These are phyloP conservation scores for Netelia melanura DNA, from an alignment of 2,888 invertebrate genomes.

Conservation along the genomic window DNA sequence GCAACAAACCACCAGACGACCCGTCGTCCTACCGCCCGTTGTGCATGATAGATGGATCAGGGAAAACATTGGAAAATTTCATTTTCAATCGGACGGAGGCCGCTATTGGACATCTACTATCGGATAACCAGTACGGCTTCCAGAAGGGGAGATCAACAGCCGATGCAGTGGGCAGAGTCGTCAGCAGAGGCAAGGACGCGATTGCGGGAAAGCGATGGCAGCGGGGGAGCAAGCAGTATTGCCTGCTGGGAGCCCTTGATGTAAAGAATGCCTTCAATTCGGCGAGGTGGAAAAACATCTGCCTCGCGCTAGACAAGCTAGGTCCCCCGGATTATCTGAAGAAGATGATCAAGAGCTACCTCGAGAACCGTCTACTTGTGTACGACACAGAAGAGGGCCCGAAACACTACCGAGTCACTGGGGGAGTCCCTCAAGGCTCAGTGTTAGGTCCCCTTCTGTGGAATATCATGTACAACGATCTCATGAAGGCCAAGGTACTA, in stretches of 20 bases:
- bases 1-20: conserved; percentile 36
- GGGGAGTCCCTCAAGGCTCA: conserved; percentile 63
- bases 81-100: conserved; percentile 27
- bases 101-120: conserved; percentile 3
- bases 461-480: conserved; percentile 53
- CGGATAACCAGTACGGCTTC: conserved; percentile 58
- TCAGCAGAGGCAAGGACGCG: conserved; percentile 17
- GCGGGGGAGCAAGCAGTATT: conserved; percentile 31
- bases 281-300: conserved; percentile 3
- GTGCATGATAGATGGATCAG: conserved; percentile 54
- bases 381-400: conserved; percentile 58
- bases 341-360: conserved; percentile 64
- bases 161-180: conserved; percentile 48
- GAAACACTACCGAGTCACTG: neutral
- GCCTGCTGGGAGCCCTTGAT: conserved; percentile 9
- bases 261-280: too few species aligned
- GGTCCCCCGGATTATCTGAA: neutral
- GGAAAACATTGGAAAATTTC: conserved; percentile 53
- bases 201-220: conserved; percentile 60
- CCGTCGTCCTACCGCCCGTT: conserved; percentile 57
- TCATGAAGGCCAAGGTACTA: neutral
- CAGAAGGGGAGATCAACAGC: conserved; percentile 44
- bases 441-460: conserved; percentile 58
- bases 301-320: neutral
- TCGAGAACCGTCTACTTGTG: conserved; percentile 59